Conservation (phyloP, 2,888 invertebrate genomes). For the Sesia apiformis region DNA sequence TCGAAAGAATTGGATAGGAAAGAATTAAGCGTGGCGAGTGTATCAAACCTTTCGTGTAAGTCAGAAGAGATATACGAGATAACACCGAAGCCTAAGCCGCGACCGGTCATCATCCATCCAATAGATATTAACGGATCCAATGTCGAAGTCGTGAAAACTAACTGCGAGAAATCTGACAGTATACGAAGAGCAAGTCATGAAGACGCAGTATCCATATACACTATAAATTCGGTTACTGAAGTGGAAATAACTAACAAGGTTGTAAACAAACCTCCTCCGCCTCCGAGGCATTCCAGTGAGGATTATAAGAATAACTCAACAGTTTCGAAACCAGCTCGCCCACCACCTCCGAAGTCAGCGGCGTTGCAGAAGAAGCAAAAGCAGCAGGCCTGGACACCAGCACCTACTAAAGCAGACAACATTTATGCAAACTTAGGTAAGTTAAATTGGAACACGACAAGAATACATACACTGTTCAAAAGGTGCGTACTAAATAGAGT, state of each 20-base stretch:
- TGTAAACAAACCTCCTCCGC: slow-evolving; percentile 82
- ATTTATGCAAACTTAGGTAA: slow-evolving; percentile 89
- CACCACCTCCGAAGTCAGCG: slow-evolving; percentile 83
- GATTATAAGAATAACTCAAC: slow-evolving; percentile 66
- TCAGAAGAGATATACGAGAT: slow-evolving; percentile 71
- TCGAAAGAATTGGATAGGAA: slow-evolving; percentile 80
- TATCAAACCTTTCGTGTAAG: slow-evolving; percentile 65
- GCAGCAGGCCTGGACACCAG: slow-evolving; percentile 57
- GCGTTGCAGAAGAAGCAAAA: slow-evolving; percentile 77
- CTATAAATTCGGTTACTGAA: slow-evolving; percentile 49
- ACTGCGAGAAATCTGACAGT: slow-evolving; percentile 52
- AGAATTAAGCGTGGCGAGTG: slow-evolving; percentile 49
- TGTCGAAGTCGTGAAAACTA: slow-evolving; percentile 83
- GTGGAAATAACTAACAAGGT: slow-evolving; percentile 56
- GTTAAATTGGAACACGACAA: slow-evolving; percentile 18
- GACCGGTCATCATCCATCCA: slow-evolving; percentile 91
- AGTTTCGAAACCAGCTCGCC: slow-evolving; percentile 78
- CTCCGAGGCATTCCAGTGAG: slow-evolving; percentile 76
- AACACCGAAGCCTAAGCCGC: slow-evolving; percentile 79
- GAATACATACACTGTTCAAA: too few species aligned
- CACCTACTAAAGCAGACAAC: slow-evolving; percentile 61
- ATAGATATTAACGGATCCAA: slow-evolving; percentile 87
- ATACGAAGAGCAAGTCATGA: slow-evolving; percentile 58
- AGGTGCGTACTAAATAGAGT: too few species aligned
- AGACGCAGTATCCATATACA: slow-evolving; percentile 72